Evolutionary conservation across 2,113 vertebrate genomes (phyloP).

Genomic region (Willisornis vidua): DNA sequence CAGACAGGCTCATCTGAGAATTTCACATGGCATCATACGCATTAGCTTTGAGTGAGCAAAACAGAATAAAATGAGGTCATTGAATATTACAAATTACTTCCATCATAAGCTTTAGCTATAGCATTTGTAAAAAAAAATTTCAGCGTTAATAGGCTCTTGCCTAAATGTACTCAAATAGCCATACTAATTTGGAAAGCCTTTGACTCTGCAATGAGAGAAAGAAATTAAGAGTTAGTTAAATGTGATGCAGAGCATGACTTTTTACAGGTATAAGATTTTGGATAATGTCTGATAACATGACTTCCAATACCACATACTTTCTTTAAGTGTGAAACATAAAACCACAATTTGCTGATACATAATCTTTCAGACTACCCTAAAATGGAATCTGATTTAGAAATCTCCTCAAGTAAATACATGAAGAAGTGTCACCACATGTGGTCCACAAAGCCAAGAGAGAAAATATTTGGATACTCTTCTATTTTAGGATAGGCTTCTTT

Average conservation of each 20-base stretch:
- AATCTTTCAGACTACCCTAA: conserved; percentile 21
- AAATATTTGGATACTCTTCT: conserved; percentile 8
- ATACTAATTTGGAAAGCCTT: conserved; percentile 17
- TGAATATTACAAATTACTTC: conserved; percentile 61
- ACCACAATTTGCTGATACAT: conserved; percentile 5
- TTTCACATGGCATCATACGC: conserved; percentile 50
- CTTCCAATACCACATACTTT: neutral
- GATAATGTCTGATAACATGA: neutral
- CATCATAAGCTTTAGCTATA: conserved; percentile 27
- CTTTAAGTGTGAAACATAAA: conserved; percentile 9
- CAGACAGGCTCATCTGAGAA: conserved; percentile 27
- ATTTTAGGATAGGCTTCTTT: conserved; percentile 33
- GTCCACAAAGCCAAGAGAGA: conserved; percentile 1
- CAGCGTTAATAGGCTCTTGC: neutral
- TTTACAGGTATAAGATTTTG: conserved; percentile 5
- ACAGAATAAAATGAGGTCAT: conserved; percentile 44
- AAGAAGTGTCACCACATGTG: neutral
- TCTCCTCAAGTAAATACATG: conserved; percentile 3
- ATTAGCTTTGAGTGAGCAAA: conserved; percentile 49
- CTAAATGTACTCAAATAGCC: neutral
- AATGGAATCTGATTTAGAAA: conserved; percentile 45
- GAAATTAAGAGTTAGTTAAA: conserved; percentile 35
- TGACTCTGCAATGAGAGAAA: conserved; percentile 12
- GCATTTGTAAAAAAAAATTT: conserved; percentile 30
- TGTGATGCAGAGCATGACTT: neutral